A percentile compares a stretch with the other conserved stretches of the same genome.
Evolutionary conservation across 2,113 vertebrate species (phyloP).

Genomic region (Myocastor coypus): DNA sequence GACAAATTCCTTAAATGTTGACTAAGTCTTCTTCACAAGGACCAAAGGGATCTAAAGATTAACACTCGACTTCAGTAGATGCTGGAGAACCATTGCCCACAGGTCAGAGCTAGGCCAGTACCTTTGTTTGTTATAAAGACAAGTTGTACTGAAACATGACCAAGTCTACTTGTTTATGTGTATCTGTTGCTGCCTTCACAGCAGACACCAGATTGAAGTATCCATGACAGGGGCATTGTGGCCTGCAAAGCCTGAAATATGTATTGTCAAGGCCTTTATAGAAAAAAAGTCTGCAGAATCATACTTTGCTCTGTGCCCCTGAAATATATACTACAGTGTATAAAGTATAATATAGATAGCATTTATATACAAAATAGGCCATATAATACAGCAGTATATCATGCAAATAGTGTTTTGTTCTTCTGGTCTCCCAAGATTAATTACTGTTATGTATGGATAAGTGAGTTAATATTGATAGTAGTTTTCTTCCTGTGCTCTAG

Average conservation of each 20-base stretch:
- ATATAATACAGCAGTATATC: too few species aligned
- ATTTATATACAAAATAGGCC: background rate
- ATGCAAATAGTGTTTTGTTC: background rate
- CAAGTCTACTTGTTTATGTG: background rate
- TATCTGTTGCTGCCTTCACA: background rate
- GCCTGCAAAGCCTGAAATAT: background rate
- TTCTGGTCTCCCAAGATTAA: background rate
- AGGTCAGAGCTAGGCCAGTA: background rate
- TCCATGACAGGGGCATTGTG: background rate
- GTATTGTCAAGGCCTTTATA: background rate
- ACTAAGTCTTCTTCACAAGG: background rate
- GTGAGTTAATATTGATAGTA: conserved; percentile 52
- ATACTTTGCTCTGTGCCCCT: background rate
- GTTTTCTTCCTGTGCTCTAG: conserved; percentile 85
- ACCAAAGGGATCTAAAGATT: background rate
- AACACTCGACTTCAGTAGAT: background rate
- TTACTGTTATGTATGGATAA: background rate
- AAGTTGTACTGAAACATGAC: background rate
- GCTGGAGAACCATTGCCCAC: background rate
- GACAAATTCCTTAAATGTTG: background rate
- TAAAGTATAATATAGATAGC: background rate
- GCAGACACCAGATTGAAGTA: background rate
- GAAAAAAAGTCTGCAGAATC: background rate
- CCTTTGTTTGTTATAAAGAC: background rate
- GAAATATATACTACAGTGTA: background rate